Conservation (phyloP, 2,888 invertebrate species). For the Scrobipalpa atriplicella region DNA sequence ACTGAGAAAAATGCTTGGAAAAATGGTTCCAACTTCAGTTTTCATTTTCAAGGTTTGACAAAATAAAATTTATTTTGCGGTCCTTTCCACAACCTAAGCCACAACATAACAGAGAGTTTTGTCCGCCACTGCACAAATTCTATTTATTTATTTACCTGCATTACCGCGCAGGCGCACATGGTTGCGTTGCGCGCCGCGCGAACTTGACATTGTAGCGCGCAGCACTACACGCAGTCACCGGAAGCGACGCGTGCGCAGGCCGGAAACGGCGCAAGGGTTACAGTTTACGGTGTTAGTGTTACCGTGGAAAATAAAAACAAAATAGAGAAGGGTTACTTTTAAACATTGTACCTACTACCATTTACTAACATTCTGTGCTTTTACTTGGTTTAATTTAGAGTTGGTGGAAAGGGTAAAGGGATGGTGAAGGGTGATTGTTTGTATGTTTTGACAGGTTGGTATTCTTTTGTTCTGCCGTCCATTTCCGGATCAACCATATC, state of each 20-base stretch:
- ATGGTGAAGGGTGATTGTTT: not conserved
- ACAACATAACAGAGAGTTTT: too few relatives aligned
- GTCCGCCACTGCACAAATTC: constrained; percentile 12
- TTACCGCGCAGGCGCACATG: constrained; percentile 29
- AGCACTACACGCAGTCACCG: constrained; percentile 57
- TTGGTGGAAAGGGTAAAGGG: too few relatives aligned
- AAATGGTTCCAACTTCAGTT: too few relatives aligned
- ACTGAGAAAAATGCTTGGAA: too few relatives aligned
- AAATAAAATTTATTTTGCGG: too few relatives aligned
- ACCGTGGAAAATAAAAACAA: too few relatives aligned
- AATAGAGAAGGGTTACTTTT: not conserved
- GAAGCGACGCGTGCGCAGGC: constrained; percentile 49
- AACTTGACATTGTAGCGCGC: constrained; percentile 71
- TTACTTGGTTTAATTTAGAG: not conserved
- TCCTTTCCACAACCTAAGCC: too few relatives aligned
- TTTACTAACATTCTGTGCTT: too few relatives aligned
- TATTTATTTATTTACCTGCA: constrained; percentile 18
- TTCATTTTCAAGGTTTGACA: too few relatives aligned
- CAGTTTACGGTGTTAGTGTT: constrained; percentile 47
- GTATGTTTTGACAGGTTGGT: not conserved
- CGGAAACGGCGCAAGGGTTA: constrained; percentile 69
- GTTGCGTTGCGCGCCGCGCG: constrained; percentile 54
- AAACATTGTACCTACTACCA: too few relatives aligned
- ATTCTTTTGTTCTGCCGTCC: not conserved
- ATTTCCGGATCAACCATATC: not conserved